A percentile compares a stretch with the other conserved stretches of the same genome.
These are phyloP conservation scores for Drosophila kepulauana DNA, from an alignment of 1,140 invertebrate genomes.

Conservation along the genomic window DNA sequence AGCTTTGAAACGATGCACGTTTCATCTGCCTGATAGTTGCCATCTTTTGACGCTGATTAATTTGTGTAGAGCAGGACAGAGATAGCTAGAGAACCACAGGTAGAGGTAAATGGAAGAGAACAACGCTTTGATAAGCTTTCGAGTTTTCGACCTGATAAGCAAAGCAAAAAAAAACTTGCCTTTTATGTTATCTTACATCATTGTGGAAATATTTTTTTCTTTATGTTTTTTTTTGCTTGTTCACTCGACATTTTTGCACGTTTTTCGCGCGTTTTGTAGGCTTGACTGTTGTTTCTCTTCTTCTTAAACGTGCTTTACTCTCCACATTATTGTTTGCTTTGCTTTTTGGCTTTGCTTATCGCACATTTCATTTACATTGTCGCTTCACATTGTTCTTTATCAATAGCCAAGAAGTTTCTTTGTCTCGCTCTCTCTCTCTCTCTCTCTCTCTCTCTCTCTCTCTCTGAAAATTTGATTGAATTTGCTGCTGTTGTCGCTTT, in stretches of 20 bases:
- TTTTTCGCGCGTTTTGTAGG: conserved; percentile 27
- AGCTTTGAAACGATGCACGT: conserved; percentile 26
- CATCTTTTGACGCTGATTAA: conserved; percentile 51
- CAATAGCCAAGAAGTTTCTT: background rate
- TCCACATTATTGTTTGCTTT: background rate
- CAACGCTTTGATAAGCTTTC: conserved; percentile 27
- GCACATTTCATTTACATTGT: conserved; percentile 20
- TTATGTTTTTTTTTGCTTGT: background rate
- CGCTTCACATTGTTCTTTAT: conserved; percentile 26
- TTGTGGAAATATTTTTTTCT: conserved; percentile 19
- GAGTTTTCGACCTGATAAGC: conserved; percentile 33
- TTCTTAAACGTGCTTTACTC: conserved; percentile 7
- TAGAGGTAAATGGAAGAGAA: background rate
- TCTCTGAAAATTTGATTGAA: background rate
- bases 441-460: background rate
- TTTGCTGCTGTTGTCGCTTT: background rate
- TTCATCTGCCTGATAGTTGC: conserved; percentile 36
- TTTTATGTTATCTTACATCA: conserved; percentile 33
- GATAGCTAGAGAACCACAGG: background rate
- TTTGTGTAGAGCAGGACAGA: conserved; percentile 27
- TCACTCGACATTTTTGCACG: conserved; percentile 42
- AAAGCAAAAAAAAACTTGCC: background rate
- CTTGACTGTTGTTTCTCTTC: conserved; percentile 24
- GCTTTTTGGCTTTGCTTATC: conserved; percentile 15
- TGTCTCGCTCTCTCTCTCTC: background rate